phyloP scores from a whole-genome alignment of 1,140 invertebrate genomes.

The Eumaeus atala region DNA sequence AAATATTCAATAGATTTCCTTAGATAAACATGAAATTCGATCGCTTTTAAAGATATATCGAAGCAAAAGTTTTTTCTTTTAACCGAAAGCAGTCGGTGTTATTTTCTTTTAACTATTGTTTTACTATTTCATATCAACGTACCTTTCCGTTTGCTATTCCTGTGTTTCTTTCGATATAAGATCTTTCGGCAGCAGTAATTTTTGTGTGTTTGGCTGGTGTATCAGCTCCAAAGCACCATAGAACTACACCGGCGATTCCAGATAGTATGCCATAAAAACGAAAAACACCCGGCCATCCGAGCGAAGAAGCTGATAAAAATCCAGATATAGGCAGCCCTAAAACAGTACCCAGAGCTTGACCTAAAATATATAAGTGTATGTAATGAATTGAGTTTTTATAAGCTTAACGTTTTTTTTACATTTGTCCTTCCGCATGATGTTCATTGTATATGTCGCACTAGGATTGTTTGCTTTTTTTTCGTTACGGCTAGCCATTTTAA shows the following conservation, averaged over 20 bases:
- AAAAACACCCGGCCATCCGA: constrained; percentile 77
- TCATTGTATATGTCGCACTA: too few relatives aligned
- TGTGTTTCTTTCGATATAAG: constrained; percentile 56
- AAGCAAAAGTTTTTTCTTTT: too few relatives aligned
- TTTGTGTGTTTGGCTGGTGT: constrained; percentile 47
- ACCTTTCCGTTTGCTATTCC: constrained; percentile 37
- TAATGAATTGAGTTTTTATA: too few relatives aligned
- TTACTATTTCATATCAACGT: background rate
- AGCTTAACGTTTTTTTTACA: too few relatives aligned
- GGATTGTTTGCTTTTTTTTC: too few relatives aligned
- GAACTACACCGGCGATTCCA: constrained; percentile 33
- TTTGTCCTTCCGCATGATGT: too few relatives aligned
- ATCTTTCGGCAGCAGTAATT: constrained; percentile 50
- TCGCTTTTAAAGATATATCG: background rate
- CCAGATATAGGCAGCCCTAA: constrained; percentile 78
- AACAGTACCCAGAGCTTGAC: constrained; percentile 78
- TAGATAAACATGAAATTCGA: background rate
- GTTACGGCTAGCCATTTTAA: too few relatives aligned
- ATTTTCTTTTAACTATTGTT: too few relatives aligned
- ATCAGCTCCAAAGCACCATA: constrained; percentile 46
- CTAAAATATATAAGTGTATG: too few relatives aligned
- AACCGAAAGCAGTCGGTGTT: too few relatives aligned
- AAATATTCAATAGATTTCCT: constrained; percentile 18
- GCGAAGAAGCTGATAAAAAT: constrained; percentile 70
- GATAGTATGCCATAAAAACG: constrained; percentile 55